Conservation (phyloP, 1,140 invertebrate genomes). For the Panulirus ornatus region DNA sequence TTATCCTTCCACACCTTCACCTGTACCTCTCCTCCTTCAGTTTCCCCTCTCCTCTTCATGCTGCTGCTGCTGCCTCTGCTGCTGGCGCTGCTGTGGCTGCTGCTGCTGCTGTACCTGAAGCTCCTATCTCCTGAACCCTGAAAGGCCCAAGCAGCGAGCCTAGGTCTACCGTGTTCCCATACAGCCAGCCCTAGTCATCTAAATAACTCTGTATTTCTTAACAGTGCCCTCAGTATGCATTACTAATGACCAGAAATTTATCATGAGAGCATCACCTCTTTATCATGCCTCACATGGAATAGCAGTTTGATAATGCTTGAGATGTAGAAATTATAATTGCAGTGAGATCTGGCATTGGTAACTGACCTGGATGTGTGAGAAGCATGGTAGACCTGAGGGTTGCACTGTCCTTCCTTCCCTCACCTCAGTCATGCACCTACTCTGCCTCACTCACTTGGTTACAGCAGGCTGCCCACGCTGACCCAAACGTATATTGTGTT, state of each 20-base stretch:
- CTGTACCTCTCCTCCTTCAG: not conserved
- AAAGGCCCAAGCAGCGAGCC: not conserved
- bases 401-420: not conserved
- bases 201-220: no score
- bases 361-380: not conserved
- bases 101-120: not conserved
- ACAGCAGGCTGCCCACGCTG: not conserved
- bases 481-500: not conserved
- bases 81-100: slow-evolving; percentile 17
- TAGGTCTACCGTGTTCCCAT: slow-evolving; percentile 6
- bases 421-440: not conserved
- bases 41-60: not conserved
- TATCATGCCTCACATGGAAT: no score
- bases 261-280: not conserved
- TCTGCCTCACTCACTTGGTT: not conserved
- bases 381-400: not conserved
- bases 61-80: not conserved
- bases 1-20: not conserved
- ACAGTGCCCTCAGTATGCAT: not conserved
- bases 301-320: not conserved
- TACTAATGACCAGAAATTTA: not conserved
- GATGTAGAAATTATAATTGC: slow-evolving; percentile 7
- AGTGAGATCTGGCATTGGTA: not conserved
- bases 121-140: not conserved
- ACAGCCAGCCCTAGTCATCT: not conserved